Conservation (phyloP, 2,888 invertebrate species). For the Cryptops parisi region DNA sequence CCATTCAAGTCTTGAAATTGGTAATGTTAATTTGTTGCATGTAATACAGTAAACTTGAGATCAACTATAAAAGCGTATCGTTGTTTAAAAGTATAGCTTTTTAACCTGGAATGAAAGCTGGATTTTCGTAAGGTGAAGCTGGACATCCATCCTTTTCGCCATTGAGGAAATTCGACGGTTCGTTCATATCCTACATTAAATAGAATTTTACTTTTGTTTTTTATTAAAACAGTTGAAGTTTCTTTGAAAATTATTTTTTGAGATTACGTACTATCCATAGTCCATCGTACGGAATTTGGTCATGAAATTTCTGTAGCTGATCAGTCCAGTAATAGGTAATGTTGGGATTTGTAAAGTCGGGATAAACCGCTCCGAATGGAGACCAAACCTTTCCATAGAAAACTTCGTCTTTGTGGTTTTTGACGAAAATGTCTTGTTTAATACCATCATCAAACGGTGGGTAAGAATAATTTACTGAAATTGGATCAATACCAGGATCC, state of each 20-base stretch:
- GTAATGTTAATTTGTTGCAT: no score
- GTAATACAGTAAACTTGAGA: no score
- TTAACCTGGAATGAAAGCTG: slow-evolving; percentile 39
- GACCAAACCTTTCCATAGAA: slow-evolving; percentile 50
- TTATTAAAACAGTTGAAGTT: neutral
- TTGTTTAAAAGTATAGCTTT: no score
- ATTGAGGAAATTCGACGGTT: slow-evolving; percentile 26
- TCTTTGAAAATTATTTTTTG: neutral
- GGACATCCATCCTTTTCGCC: slow-evolving; percentile 25
- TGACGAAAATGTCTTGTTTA: slow-evolving; percentile 56
- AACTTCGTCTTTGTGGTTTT: slow-evolving; percentile 45
- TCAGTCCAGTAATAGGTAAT: slow-evolving; percentile 54
- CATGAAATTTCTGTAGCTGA: slow-evolving; percentile 49
- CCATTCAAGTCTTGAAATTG: slow-evolving; percentile 44
- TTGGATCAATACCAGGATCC: slow-evolving; percentile 62
- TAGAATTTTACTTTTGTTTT: neutral
- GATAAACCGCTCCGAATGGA: slow-evolving; percentile 45
- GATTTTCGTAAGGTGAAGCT: slow-evolving; percentile 22
- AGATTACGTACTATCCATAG: slow-evolving; percentile 3
- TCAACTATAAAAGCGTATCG: no score
- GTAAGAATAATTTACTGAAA: slow-evolving; percentile 50
- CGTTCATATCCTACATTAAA: slow-evolving; percentile 25
- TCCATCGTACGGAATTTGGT: slow-evolving; percentile 22
- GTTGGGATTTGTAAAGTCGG: slow-evolving; percentile 64
- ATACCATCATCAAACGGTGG: slow-evolving; percentile 61